Conservation (phyloP, 2,113 vertebrate species). For the Eudyptes chrysolophus region DNA sequence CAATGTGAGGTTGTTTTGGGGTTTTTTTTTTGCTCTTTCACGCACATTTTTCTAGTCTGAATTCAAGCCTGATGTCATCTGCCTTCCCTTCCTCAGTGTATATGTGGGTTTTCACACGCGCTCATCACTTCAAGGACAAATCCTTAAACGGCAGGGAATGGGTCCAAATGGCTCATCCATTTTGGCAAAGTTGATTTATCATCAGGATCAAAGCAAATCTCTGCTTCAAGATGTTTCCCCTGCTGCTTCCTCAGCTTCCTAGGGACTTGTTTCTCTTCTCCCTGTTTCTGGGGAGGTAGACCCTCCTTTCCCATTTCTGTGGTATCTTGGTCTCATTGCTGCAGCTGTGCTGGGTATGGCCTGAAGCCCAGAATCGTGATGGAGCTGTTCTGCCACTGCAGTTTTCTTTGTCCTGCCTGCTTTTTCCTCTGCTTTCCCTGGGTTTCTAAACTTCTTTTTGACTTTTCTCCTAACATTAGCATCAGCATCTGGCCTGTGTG, state of each 20-base stretch:
- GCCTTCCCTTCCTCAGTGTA: neutral
- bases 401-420: neutral
- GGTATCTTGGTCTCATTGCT: neutral
- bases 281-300: neutral
- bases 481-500: neutral
- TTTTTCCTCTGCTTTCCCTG: neutral
- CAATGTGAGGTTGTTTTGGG: neutral
- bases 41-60: constrained; percentile 16
- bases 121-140: constrained; percentile 1
- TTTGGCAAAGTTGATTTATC: neutral
- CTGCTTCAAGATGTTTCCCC: neutral
- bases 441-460: neutral
- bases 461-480: neutral
- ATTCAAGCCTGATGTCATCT: constrained; percentile 8
- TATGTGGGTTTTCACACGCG: neutral
- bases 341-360: neutral
- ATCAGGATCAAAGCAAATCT: neutral
- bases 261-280: neutral
- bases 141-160: neutral
- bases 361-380: neutral
- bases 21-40: neutral
- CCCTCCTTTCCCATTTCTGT: neutral
- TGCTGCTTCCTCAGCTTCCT: neutral
- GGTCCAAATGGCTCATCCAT: constrained; percentile 2
- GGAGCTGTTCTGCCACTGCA: neutral